phyloP scores from a whole-genome alignment of 2,113 vertebrate species.

The Chaetura pelagica region DNA sequence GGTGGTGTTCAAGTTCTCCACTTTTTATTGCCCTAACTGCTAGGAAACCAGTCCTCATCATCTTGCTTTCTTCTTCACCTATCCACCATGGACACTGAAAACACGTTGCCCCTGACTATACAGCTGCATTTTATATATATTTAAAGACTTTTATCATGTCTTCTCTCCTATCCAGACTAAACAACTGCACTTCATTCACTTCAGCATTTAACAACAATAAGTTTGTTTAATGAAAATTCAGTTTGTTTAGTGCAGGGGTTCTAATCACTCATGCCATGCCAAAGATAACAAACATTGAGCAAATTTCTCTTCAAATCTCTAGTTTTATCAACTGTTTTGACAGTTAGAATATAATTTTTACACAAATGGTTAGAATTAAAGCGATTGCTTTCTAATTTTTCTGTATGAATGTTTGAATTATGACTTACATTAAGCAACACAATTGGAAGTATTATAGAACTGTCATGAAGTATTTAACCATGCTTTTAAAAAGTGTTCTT shows the following conservation, averaged over 20 bases:
- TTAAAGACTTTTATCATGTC: neutral
- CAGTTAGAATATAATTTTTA: constrained; percentile 21
- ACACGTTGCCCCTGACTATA: neutral
- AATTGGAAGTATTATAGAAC: neutral
- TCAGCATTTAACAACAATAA: neutral
- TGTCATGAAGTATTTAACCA: neutral
- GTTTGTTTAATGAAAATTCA: constrained; percentile 31
- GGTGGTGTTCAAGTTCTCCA: neutral
- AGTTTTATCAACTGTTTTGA: constrained; percentile 45
- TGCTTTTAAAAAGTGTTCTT: neutral
- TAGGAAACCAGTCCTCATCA: neutral
- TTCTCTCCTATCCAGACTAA: constrained; percentile 42
- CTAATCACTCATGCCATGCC: constrained; percentile 15
- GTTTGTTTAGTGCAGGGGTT: neutral
- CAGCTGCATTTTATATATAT: neutral
- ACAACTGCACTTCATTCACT: neutral
- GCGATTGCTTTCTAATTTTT: constrained; percentile 8
- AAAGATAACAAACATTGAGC: constrained; percentile 49
- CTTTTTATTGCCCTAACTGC: neutral
- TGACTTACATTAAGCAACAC: neutral
- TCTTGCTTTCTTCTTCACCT: neutral
- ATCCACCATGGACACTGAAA: neutral
- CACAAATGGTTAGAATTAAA: constrained; percentile 3
- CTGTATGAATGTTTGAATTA: neutral
- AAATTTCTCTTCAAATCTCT: constrained; percentile 13